Percentiles rank a stretch among this genome's conserved stretches.
phyloP scores from a whole-genome alignment of 2,797 vertebrate species.

The Pagetopsis macropterus region DNA sequence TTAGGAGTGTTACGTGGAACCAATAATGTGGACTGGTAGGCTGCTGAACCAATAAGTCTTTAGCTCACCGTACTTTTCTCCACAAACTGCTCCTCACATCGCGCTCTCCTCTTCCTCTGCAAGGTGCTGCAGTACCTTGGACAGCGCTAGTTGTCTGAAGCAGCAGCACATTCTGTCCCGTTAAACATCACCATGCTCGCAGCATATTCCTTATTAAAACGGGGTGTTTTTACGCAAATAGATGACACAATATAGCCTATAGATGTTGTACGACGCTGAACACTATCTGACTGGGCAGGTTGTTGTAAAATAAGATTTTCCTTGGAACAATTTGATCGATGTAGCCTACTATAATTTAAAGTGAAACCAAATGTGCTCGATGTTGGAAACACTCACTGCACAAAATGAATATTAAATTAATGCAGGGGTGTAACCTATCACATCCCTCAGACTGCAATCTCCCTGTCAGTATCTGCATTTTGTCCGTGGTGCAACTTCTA shows the following conservation, averaged over 20 bases:
- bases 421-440: slow-evolving; percentile 1
- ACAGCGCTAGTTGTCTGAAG: slow-evolving; percentile 69
- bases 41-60: neutral
- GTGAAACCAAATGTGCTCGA: neutral
- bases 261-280: neutral
- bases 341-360: neutral
- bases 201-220: too few species aligned
- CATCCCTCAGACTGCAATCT: slow-evolving; percentile 8
- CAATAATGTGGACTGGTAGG: neutral
- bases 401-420: slow-evolving; percentile 8
- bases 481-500: slow-evolving; percentile 51
- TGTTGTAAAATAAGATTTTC: neutral
- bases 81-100: slow-evolving; percentile 8
- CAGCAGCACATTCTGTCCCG: neutral
- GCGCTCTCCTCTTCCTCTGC: neutral
- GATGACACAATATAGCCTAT: neutral
- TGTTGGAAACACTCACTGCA: slow-evolving; percentile 16
- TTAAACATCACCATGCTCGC: neutral
- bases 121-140: slow-evolving; percentile 78
- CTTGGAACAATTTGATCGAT: neutral
- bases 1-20: too few species aligned
- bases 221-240: neutral
- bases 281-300: neutral
- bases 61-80: slow-evolving; percentile 8
- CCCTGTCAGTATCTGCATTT: slow-evolving; percentile 15